Evolutionary conservation across 2,113 vertebrate genomes (phyloP).

Genomic region (Brachyistius frenatus): DNA sequence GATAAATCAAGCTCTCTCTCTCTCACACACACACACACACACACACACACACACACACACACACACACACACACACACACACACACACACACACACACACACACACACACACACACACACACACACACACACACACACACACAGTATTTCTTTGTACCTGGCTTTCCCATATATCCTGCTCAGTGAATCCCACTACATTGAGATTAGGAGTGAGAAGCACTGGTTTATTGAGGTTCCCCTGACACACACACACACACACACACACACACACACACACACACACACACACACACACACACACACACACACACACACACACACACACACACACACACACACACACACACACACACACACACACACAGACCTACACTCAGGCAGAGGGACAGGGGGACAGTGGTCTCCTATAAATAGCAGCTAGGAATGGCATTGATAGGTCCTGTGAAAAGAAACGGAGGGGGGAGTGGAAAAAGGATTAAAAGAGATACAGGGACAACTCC

Average conservation of each 20-base stretch:
- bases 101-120: conserved; percentile 2
- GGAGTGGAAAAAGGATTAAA: conserved; percentile 83
- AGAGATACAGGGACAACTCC: conserved; percentile 73
- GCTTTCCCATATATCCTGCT: conserved; percentile 64
- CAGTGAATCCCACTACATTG: conserved; percentile 53
- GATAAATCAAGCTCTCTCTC: conserved; percentile 61
- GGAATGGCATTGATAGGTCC: conserved; percentile 84
- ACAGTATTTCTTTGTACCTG: conserved; percentile 57
- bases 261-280: conserved; percentile 33
- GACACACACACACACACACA: conserved; percentile 42
- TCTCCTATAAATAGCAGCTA: conserved; percentile 81
- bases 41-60: conserved; percentile 31
- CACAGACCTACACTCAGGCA: conserved; percentile 45
- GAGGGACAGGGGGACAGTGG: conserved; percentile 65
- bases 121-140: conserved; percentile 43
- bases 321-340: conserved; percentile 33
- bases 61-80: conserved; percentile 17
- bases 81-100: no score
- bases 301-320: conserved; percentile 29
- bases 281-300: conserved; percentile 32
- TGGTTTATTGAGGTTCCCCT: conserved; percentile 63
- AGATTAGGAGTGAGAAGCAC: conserved; percentile 66
- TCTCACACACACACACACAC: conserved; percentile 16
- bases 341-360: conserved; percentile 32
- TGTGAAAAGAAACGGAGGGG: conserved; percentile 79